Evolutionary conservation across 2,113 vertebrate species (phyloP).

Genomic region (Cynopterus brachyotis): DNA sequence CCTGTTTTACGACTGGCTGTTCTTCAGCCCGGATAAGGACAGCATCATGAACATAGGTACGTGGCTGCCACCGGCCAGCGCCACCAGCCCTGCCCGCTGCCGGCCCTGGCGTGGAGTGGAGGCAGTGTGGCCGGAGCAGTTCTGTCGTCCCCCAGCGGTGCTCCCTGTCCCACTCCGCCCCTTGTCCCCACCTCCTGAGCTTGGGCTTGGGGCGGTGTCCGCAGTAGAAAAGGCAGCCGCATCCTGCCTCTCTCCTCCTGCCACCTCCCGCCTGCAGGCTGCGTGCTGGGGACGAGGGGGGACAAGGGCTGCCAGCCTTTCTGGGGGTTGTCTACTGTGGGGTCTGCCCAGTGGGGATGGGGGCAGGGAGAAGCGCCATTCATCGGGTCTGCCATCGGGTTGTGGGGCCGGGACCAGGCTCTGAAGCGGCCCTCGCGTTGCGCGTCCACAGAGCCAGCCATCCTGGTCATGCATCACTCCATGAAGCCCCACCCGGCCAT

Average conservation of each 20-base stretch:
- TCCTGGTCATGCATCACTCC: constrained; percentile 98
- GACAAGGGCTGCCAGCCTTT: background rate
- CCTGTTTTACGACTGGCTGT: constrained; percentile 98
- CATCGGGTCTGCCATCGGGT: too few species aligned
- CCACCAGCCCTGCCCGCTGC: background rate
- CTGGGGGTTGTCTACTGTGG: background rate
- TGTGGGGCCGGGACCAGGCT: background rate
- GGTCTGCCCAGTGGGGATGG: background rate
- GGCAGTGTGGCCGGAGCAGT: constrained; percentile 9
- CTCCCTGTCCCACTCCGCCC: background rate
- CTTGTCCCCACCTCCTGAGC: background rate
- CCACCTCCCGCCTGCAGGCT: background rate
- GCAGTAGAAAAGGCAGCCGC: background rate
- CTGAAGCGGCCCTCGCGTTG: background rate
- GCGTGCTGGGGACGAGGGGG: background rate
- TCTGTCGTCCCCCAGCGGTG: background rate
- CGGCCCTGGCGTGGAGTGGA: background rate
- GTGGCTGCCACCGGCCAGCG: background rate
- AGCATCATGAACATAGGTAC: constrained; percentile 99
- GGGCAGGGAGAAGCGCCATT: background rate
- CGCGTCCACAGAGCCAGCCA: constrained; percentile 91
- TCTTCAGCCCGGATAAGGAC: constrained; percentile 98
- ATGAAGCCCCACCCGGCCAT: constrained; percentile 99
- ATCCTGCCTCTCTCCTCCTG: background rate
- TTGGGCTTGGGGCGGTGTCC: background rate